Base-by-base conservation (phyloP, 2,797 vertebrate genomes). In the Microctenopoma stevenorrisi region DNA sequence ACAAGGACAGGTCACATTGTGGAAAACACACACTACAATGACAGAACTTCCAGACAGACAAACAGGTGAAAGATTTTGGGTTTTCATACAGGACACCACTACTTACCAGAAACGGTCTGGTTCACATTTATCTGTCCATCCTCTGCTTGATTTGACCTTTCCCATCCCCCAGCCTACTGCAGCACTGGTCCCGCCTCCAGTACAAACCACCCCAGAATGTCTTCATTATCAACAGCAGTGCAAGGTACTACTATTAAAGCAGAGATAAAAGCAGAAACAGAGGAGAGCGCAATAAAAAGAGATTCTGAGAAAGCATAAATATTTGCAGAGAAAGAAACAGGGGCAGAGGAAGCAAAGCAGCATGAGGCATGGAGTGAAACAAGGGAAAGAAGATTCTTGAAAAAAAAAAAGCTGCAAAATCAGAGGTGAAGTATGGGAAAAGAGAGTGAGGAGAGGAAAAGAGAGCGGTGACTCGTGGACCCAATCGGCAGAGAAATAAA, bases 211-310 rank as follows among this genome's bases (percentile, higher is more conserved):
- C 63, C 53, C 4, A 67, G 63, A 79, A 82, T 50, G 81, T 83
- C 83, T 83, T 86, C 78, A 84, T 86, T 74, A 87, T 79, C 61
- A 70, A 33, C 61, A 76, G 72, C 72, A 42, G 68, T 25, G 54
- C 49, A 85, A 86, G 84, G 81, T 85, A 84, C 44, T 37, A 66
- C 35, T 59, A 68, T 64, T 83, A 43, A 78, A 74, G 61, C 64
- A 59, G 64, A 65, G 74, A 54, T 64, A 74, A 68, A 73, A 68
- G 64, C 81, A 60, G 67, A 68, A 63, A 51, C 15, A 1, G 44
- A 50, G 69, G 62, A 57, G 43, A 55, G 58, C 42, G 25, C 18
- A 30, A 60, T 54, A 35, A 37, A 57, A 60, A 18, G 12, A 37
- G n/a, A 5, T 55, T 53, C 44, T 51, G 25, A 28, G 35, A 62